phyloP scores from a whole-genome alignment of 92 coral and sea anemone species.

The Palythoa grandiflora region DNA sequence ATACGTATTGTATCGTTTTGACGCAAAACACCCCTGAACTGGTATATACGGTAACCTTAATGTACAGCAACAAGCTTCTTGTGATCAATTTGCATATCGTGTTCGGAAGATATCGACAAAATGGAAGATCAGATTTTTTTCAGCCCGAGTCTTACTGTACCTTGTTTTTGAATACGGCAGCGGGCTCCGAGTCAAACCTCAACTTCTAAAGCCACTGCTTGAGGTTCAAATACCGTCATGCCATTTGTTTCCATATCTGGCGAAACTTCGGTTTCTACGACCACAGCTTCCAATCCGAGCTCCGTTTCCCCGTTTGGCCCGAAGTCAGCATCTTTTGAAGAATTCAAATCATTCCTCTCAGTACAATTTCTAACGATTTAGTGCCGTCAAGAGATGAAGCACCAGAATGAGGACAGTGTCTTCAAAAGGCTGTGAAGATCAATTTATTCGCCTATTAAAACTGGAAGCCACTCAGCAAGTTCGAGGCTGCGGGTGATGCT shows the following conservation, averaged over 20 bases:
- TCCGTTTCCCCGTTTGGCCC: background rate
- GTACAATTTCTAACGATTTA: background rate
- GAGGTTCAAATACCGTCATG: background rate
- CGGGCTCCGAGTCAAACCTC: background rate
- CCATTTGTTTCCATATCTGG: background rate
- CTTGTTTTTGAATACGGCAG: background rate
- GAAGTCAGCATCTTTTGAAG: background rate
- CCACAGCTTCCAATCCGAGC: background rate
- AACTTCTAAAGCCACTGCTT: background rate
- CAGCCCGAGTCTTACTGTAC: background rate
- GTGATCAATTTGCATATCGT: background rate
- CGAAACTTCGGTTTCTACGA: background rate
- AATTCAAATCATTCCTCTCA: background rate
- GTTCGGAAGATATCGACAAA: background rate
- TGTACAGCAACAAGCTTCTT: background rate
- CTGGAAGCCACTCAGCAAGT: background rate
- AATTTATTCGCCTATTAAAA: slow-evolving; percentile 23
- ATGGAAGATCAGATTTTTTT: background rate
- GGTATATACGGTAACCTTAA: background rate
- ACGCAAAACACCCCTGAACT: too few species aligned
- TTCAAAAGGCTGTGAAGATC: slow-evolving; percentile 47
- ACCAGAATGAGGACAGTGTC: background rate
- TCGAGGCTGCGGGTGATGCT: slow-evolving; percentile 19
- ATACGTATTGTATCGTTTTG: too few species aligned
- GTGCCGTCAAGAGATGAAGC: background rate